Conservation (phyloP, 2,888 invertebrate genomes). For the Biston betularia region DNA sequence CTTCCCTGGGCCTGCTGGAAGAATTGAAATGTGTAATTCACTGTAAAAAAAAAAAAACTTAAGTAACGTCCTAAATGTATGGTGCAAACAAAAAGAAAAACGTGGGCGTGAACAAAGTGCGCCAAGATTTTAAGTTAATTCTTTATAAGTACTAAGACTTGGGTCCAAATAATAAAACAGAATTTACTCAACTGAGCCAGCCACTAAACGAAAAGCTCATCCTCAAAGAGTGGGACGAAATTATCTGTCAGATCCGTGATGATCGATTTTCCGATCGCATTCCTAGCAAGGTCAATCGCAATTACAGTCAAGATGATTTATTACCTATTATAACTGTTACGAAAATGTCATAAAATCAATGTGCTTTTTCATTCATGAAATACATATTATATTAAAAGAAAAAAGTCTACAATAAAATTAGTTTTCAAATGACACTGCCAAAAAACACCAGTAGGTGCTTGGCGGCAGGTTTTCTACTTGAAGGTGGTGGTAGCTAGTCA, state of each 20-base stretch:
- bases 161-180: too few species aligned
- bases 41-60: conserved; percentile 6
- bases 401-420: too few species aligned
- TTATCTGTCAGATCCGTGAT: conserved; percentile 20
- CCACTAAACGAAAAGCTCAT: conserved; percentile 8
- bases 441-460: too few species aligned
- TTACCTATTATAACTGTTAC: background rate
- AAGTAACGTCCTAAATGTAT: background rate
- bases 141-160: too few species aligned
- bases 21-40: conserved; percentile 8
- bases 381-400: too few species aligned
- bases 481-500: too few species aligned
- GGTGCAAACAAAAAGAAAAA: conserved; percentile 2
- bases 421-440: too few species aligned
- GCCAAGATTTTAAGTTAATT: background rate
- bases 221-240: conserved; percentile 8
- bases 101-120: background rate
- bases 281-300: conserved; percentile 12
- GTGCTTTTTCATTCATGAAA: background rate
- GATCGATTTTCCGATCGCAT: conserved; percentile 28
- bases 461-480: too few species aligned
- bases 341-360: background rate
- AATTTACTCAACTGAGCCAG: background rate
- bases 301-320: background rate
- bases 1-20: background rate